Conservation (phyloP, 2,113 vertebrate species). For the Thomomys bottae region DNA sequence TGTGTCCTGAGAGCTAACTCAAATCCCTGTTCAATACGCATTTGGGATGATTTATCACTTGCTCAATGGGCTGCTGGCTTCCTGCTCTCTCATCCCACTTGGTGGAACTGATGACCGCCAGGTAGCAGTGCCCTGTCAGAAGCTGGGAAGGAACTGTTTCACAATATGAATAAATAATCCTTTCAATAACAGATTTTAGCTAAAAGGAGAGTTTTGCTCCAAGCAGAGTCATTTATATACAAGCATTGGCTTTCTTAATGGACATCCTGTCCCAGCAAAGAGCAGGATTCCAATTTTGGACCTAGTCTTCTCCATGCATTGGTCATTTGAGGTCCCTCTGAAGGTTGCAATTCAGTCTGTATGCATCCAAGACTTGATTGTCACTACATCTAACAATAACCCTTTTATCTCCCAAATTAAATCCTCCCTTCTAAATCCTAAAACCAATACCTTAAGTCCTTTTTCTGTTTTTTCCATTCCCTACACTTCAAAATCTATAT, state of each 20-base stretch:
- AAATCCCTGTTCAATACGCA: constrained; percentile 37
- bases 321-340: neutral
- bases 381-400: constrained; percentile 60
- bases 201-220: constrained; percentile 54
- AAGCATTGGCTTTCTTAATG: neutral
- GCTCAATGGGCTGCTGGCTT: constrained; percentile 33
- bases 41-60: constrained; percentile 66
- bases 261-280: neutral
- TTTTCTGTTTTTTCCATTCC: constrained; percentile 48
- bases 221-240: constrained; percentile 41
- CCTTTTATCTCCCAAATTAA: constrained; percentile 72
- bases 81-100: constrained; percentile 52
- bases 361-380: constrained; percentile 57
- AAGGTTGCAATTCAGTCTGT: constrained; percentile 49
- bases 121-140: neutral
- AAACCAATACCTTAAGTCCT: constrained; percentile 71
- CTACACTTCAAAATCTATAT: constrained; percentile 66
- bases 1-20: constrained; percentile 27
- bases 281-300: neutral
- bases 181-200: constrained; percentile 53
- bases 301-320: neutral
- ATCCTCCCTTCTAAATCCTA: constrained; percentile 68
- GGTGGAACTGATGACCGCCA: constrained; percentile 30
- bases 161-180: constrained; percentile 61
- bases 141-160: constrained; percentile 6